Conservation (phyloP, 2,888 invertebrate species). For the Volucella bombylans region DNA sequence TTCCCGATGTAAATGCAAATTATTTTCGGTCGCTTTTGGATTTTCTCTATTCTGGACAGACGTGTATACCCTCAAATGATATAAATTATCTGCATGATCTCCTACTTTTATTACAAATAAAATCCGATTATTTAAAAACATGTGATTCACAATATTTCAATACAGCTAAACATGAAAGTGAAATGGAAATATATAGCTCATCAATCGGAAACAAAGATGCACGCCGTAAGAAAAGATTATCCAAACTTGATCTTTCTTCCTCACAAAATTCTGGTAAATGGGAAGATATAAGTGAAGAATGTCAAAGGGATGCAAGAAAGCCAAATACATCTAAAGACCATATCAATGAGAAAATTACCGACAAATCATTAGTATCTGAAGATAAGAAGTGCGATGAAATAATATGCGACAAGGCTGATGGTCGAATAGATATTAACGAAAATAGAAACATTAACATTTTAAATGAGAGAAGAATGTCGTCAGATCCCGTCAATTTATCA, state of each 20-base stretch:
- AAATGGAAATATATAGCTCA: conserved; percentile 64
- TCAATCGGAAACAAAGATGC: conserved; percentile 57
- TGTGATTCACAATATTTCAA: conserved; percentile 83
- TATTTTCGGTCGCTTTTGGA: conserved; percentile 92
- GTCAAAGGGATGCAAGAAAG: conserved; percentile 61
- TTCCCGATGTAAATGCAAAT: conserved; percentile 91
- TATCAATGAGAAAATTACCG: conserved; percentile 35
- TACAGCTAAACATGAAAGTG: conserved; percentile 80
- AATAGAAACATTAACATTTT: conserved; percentile 65
- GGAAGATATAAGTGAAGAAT: conserved; percentile 64
- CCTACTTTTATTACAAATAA: conserved; percentile 91
- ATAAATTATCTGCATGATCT: conserved; percentile 92
- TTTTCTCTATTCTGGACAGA: conserved; percentile 93
- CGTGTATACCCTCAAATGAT: conserved; percentile 85
- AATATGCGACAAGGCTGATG: conserved; percentile 51
- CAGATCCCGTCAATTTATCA: conserved; percentile 92
- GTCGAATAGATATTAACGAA: conserved; percentile 49
- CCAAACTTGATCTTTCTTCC: conserved; percentile 57
- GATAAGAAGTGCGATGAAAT: conserved; percentile 59
- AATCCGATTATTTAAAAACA: conserved; percentile 90
- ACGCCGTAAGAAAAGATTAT: conserved; percentile 68
- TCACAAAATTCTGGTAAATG: conserved; percentile 60
- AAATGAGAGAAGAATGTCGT: conserved; percentile 84
- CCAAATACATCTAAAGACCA: conserved; percentile 48
- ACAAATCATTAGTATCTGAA: conserved; percentile 44